A percentile compares a stretch with the other conserved stretches of the same genome.
These are phyloP conservation scores for Paedocypris sp. DNA, from an alignment of 2,113 vertebrate genomes.

Conservation along the genomic window DNA sequence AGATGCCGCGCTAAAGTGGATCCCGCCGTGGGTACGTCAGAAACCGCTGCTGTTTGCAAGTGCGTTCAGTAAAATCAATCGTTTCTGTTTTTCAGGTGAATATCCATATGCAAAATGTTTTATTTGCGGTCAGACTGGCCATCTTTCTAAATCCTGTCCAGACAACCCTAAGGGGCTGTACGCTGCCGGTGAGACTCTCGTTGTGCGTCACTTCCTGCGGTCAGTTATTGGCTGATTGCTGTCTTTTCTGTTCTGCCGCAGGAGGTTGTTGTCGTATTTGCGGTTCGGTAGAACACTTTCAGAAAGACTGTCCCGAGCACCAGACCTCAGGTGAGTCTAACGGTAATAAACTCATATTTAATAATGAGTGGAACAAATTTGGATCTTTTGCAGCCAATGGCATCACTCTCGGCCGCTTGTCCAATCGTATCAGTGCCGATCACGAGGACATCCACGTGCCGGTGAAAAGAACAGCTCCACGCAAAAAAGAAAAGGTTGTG, in stretches of 20 bases:
- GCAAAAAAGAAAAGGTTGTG: constrained; percentile 70
- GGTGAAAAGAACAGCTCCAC: constrained; percentile 52
- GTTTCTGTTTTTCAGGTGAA: constrained; percentile 62
- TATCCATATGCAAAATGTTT: constrained; percentile 94
- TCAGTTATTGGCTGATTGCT: background rate
- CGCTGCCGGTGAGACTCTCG: constrained; percentile 60
- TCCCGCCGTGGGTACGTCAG: constrained; percentile 71
- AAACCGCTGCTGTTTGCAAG: background rate
- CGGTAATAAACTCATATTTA: background rate
- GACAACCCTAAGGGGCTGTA: constrained; percentile 94
- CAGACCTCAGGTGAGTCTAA: constrained; percentile 68
- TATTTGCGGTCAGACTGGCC: constrained; percentile 85
- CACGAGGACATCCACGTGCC: constrained; percentile 69
- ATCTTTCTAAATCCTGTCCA: constrained; percentile 80
- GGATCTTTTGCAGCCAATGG: constrained; percentile 58
- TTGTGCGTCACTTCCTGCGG: background rate
- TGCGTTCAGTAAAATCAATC: no score
- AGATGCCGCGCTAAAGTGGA: constrained; percentile 82
- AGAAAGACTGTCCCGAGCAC: constrained; percentile 83
- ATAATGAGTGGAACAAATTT: background rate
- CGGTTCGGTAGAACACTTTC: constrained; percentile 91
- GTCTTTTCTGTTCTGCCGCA: constrained; percentile 39
- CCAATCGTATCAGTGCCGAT: constrained; percentile 80
- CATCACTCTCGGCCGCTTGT: constrained; percentile 74
- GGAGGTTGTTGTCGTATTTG: constrained; percentile 84